Evolutionary conservation across 2,888 invertebrate species (phyloP), one percentile per base, ranked within the genome.

Genomic region (Linnaemya tessellans): DNA sequence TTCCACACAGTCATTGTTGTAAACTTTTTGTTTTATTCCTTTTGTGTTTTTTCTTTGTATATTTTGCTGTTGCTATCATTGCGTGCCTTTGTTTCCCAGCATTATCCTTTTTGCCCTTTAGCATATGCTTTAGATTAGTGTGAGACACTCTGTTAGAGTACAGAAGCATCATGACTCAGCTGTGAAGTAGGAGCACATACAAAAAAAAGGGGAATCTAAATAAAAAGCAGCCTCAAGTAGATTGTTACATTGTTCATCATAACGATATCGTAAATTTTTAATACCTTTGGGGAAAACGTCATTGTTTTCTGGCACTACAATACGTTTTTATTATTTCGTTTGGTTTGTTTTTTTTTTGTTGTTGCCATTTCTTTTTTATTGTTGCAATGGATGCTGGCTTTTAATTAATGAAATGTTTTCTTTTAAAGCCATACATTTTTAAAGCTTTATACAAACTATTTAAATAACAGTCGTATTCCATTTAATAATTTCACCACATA

Each of bases 261-360:
- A 75, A 79, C 75, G 74, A 64, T 82, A 82, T 85, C 79, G 85
- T 85, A 82, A 82, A 85, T 77, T 75, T 82, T 82, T 85, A 82
- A 82, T 85, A 85, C 85, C 85, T 80, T 41, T 64, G 43, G 85
- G 82, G 85, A 80, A 73, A 79, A 80, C 49, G 79, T 71, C 75
- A 82, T 85, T 85, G 85, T 82, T 75, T 82, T 30, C 58, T 65
- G 43, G 49, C 60, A 58, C 25, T 73, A 70, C 54, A 75, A 62
- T 54, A 71, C n/a, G 10, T 62, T 70, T 82, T 60, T 64, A 54
- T 35, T 79, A 35, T n/a, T 73, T 62, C 15, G 13, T 13, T 30
- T 46, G 9, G 13, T 30, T 46, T 65, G 15, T 58, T 56, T 49
- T n/a, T 22, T 38, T 41, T 30, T 62, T 68, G 2, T 46, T 67